Conservation (phyloP, 2,113 vertebrate genomes). For the Erythrolamprus reginae region DNA sequence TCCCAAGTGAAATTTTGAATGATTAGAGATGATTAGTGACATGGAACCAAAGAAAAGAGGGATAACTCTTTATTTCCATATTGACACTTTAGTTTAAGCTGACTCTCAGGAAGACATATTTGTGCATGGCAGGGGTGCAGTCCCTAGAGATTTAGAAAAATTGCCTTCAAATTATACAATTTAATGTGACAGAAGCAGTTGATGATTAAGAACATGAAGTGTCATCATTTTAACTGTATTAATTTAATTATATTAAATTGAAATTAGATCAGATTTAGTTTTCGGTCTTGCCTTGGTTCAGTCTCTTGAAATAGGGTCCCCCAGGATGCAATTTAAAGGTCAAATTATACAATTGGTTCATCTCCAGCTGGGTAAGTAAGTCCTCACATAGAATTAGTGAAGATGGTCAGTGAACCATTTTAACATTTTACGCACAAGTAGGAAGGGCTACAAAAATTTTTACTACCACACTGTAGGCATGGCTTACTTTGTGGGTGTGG, state of each 20-base stretch:
- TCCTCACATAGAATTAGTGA: neutral
- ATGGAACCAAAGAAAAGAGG: neutral
- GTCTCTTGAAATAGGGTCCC: neutral
- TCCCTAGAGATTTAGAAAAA: neutral
- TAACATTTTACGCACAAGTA: neutral
- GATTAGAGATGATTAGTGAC: neutral
- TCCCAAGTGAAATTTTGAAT: neutral
- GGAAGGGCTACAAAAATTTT: too few relatives aligned
- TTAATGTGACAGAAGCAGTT: neutral
- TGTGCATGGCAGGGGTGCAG: neutral
- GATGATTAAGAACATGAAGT: neutral
- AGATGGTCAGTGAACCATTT: neutral
- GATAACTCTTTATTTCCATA: neutral
- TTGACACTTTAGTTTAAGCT: neutral
- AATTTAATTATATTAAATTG: neutral
- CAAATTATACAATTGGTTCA: neutral
- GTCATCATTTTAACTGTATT: neutral
- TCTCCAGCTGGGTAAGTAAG: neutral
- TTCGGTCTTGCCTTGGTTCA: neutral
- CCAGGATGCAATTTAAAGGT: neutral
- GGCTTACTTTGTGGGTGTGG: too few relatives aligned
- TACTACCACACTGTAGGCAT: too few relatives aligned
- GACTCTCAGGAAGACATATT: neutral
- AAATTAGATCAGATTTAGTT: neutral
- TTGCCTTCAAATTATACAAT: neutral